Evolutionary conservation across 1,140 invertebrate species (phyloP), one percentile per base, ranked within the genome.

Genomic region (Metopolophium dirhodum): DNA sequence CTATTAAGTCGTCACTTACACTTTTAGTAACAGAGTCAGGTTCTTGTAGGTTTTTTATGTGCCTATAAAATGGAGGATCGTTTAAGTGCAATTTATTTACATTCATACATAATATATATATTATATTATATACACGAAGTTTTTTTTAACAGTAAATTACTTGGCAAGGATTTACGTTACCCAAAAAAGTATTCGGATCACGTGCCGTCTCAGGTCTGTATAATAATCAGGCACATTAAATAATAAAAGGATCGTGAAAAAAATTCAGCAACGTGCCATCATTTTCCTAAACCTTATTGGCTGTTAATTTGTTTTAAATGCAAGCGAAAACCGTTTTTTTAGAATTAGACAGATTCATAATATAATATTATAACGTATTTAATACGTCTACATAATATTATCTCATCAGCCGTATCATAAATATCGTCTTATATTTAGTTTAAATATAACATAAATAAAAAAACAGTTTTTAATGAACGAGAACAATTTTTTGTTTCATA

Each of bases 141-240:
- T 49, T 49, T 47, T 87, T 47, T n/a, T 20, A 45, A 37, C 45
- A 35, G n/a, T 87, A 87, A 87, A 49, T 87, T 14, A 37, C 49
- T 89, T 22, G 49, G 4, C 35, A 26, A 26, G 51, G 35, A 57
- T 89, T 89, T 54, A 87, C 30, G 47, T n/a, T 41, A 35, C 88
- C 35, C 9, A 23, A 26, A 57, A 37, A 26, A 35, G 3, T 61
- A 91, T 91, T 91, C 90, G 20, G 23, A 68, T 68, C 89, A 90
- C 90, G 90, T 91, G 2, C 23, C 37, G 41, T 37, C 20, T 2
- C 35, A 2, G 37, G 57, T 91, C 18, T n/a, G 61, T 47, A 77
- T 91, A 77, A 68, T 91, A 91, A 91, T 77, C n/a, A 45, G 37
- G 20, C 9, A 47, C 20, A 45, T 91, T 91, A 91, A 91, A 45